Evolutionary conservation across 2,888 invertebrate species (phyloP).

Genomic region (Parnassius apollo): DNA sequence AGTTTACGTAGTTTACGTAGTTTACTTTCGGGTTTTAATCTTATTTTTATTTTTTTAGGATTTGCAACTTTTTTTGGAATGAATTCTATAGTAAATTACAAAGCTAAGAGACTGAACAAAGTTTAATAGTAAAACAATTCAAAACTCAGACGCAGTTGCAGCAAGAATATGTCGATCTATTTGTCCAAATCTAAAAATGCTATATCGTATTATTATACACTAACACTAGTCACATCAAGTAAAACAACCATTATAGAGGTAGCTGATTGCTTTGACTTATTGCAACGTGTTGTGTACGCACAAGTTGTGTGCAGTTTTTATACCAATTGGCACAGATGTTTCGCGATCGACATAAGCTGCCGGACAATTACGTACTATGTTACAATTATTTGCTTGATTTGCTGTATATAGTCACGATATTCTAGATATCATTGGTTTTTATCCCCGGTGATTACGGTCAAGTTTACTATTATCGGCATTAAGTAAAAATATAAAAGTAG

Average conservation of each 20-base stretch:
- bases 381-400: constrained; percentile 8
- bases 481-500: too few relatives aligned
- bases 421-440: constrained; percentile 10
- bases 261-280: constrained; percentile 6
- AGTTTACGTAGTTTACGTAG: too few relatives aligned
- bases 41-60: too few relatives aligned
- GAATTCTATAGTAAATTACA: too few relatives aligned
- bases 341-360: background rate
- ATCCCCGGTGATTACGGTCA: constrained; percentile 10
- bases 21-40: too few relatives aligned
- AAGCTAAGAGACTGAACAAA: too few relatives aligned
- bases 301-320: constrained; percentile 4
- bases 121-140: too few relatives aligned
- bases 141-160: background rate
- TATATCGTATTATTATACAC: background rate
- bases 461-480: background rate
- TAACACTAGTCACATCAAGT: constrained; percentile 1
- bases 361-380: constrained; percentile 8
- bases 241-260: constrained; percentile 2
- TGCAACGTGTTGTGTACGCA: constrained; percentile 3
- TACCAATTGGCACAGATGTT: constrained; percentile 12
- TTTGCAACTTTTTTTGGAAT: too few relatives aligned
- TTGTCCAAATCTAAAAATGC: constrained; percentile 8
- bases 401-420: constrained; percentile 9
- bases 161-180: constrained; percentile 1